Percentiles rank a stretch among this genome's conserved stretches.
Conservation (phyloP, 2,113 vertebrate genomes). For the Burhinus oedicnemus region DNA sequence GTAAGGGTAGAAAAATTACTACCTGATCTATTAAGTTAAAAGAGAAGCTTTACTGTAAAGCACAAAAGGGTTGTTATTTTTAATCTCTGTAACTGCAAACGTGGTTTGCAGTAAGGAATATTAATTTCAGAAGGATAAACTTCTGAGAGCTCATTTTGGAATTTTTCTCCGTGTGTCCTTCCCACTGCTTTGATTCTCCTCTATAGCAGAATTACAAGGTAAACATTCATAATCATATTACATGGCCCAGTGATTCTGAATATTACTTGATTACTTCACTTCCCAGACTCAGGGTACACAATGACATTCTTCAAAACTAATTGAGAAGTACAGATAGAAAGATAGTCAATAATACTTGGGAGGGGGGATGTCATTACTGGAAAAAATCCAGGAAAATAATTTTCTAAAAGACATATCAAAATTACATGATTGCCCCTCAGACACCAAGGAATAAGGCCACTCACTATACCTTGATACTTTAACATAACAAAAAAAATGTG, state of each 20-base stretch:
- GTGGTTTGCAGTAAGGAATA: neutral
- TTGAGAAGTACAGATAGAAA: conserved; percentile 22
- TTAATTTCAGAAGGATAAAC: neutral
- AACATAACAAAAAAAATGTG: neutral
- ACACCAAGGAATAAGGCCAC: neutral
- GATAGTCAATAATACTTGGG: neutral
- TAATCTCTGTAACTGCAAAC: neutral
- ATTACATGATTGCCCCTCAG: neutral
- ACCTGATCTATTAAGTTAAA: neutral
- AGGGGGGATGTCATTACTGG: neutral
- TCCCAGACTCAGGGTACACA: conserved; percentile 9
- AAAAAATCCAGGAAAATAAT: neutral
- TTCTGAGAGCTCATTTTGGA: neutral
- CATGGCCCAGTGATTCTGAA: conserved; percentile 28
- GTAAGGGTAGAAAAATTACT: neutral
- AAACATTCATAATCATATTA: conserved; percentile 56
- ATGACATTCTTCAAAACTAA: conserved; percentile 31
- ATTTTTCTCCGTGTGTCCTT: neutral
- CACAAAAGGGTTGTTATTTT: neutral
- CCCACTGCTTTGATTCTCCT: conserved; percentile 5
- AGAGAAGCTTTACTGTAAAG: neutral
- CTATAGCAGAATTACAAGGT: conserved; percentile 9
- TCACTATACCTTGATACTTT: neutral
- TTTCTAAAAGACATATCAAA: neutral
- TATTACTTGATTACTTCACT: conserved; percentile 53